Evolutionary conservation across 2,888 invertebrate species (phyloP), one percentile per base, ranked within the genome.

Genomic region (Nowickia ferox): DNA sequence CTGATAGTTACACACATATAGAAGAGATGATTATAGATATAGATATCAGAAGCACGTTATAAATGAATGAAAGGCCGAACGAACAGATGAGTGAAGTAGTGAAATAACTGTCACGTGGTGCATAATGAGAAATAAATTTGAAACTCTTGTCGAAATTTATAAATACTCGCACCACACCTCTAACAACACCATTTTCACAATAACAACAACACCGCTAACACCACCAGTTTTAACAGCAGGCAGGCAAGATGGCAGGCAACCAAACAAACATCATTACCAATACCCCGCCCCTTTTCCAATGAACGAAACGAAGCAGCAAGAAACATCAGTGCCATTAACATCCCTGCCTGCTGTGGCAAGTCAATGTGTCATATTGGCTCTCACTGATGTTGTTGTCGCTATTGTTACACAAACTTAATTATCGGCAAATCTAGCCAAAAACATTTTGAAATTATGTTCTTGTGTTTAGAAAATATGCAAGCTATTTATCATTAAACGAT

Each of bases 361-460:
- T 53, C 53, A 68, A 44, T 69, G 57, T 66, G 46, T 72, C 46
- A 46, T 59, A 55, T 71, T 55, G 42, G 80, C 59, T 55, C 30
- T 6, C 30, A 30, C 30, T 30, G 53, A 66, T 76, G 59, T 53
- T 42, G 71, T 53, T 59, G n/a, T 66, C 38, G 65, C 65, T 83
- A 74, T 82, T 80, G 72, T 83, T 75, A 69, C 57, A 71, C 71
- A 84, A 85, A 82, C 83, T 79, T 84, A 80, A 86, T 86, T 86
- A 86, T 83, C 83, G 81, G 71, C 51, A 86, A 79, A 86, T 83
- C 83, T 83, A 80, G 76, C 79, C 86, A 83, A 82, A 81, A 83
- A 86, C 79, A 66, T 83, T 86, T 80, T 46, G 63, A 86, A 86
- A 83, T 86, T 86, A 86, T 86, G 86, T 83, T 80, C 76, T 65